phyloP scores from a whole-genome alignment of 2,797 vertebrate species.

The Halcyon leucocephala region DNA sequence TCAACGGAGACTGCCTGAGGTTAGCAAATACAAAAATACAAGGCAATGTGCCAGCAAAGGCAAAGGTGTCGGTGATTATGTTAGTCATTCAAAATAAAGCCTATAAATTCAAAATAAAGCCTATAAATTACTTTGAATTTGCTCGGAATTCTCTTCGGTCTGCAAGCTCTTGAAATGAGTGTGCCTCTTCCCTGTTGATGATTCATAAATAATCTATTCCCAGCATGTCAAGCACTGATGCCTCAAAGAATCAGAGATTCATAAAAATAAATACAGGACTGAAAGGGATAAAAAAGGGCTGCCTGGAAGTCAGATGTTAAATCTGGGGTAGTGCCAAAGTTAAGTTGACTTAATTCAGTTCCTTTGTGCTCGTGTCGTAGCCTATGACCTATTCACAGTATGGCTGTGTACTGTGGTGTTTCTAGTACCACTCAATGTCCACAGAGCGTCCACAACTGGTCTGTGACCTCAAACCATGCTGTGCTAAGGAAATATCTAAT shows the following conservation, averaged over 20 bases:
- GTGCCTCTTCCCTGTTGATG: not conserved
- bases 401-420: fast-evolving
- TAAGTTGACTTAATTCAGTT: not conserved
- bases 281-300: not conserved
- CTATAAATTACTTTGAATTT: conserved; percentile 3
- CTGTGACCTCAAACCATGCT: fast-evolving
- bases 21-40: not conserved
- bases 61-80: not conserved
- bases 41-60: not conserved
- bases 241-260: not conserved
- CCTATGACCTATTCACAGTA: not conserved
- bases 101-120: conserved; percentile 6
- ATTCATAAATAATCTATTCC: conserved; percentile 36
- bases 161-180: not conserved
- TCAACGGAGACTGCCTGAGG: not conserved
- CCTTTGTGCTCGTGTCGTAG: not conserved
- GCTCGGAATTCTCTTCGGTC: not conserved
- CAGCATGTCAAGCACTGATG: not conserved
- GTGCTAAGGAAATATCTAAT: not conserved
- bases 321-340: not conserved
- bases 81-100: not conserved
- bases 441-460: fast-evolving
- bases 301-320: not conserved
- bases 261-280: not conserved
- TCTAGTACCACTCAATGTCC: not conserved